Evolutionary conservation across 2,888 invertebrate genomes (phyloP).

Genomic region (Dyspetes luteomarginatus): DNA sequence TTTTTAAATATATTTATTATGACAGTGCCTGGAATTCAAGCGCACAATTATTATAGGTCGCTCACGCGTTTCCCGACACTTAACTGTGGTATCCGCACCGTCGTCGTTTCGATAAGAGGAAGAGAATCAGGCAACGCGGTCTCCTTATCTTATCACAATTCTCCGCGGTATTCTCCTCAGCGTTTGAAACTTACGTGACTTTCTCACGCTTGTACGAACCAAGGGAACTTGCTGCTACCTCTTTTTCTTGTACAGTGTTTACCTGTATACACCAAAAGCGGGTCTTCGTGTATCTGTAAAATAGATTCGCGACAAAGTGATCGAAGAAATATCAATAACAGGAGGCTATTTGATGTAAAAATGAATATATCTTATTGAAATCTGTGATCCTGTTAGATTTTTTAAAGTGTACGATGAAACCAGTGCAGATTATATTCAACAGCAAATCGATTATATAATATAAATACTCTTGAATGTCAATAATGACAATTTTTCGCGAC

Average conservation of each 20-base stretch:
- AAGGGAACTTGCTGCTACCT: neutral
- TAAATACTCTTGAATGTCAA: too few species aligned
- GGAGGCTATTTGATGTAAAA: too few species aligned
- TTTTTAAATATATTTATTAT: too few species aligned
- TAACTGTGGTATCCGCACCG: neutral
- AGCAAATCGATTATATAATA: too few species aligned
- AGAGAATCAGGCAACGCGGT: neutral
- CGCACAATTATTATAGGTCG: slow-evolving; percentile 15
- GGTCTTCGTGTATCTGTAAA: too few species aligned
- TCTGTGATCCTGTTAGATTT: too few species aligned
- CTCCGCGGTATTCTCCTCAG: neutral
- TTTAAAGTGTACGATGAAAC: too few species aligned
- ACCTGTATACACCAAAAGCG: neutral
- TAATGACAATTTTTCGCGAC: too few species aligned
- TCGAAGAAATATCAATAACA: neutral
- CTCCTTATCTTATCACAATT: slow-evolving; percentile 37
- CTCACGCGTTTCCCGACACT: neutral
- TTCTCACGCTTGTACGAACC: slow-evolving; percentile 5
- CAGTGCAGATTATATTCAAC: too few species aligned
- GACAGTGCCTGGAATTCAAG: neutral
- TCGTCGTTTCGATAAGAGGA: slow-evolving; percentile 19
- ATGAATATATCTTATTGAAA: too few species aligned
- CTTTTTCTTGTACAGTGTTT: neutral
- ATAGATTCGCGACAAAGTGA: neutral
- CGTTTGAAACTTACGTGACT: slow-evolving; percentile 41